Evolutionary conservation across 1,140 invertebrate genomes (phyloP).

Genomic region (Conus betulinus): DNA sequence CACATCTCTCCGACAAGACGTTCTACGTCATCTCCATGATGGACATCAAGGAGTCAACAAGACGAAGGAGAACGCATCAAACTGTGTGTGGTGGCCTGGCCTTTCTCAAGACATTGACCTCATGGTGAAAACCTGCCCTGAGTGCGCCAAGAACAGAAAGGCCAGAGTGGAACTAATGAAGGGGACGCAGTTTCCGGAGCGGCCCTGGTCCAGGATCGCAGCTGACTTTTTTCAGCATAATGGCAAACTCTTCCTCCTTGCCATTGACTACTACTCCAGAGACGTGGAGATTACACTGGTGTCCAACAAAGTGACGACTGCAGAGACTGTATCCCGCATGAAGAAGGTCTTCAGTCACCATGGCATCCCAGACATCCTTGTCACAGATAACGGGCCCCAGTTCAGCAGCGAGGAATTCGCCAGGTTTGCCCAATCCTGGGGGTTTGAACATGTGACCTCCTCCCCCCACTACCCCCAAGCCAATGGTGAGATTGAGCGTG

Average conservation of each 20-base stretch:
- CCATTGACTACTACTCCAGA: too few species aligned
- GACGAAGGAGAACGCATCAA: slow-evolving; percentile 2
- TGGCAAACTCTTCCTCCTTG: too few species aligned
- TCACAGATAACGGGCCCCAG: too few species aligned
- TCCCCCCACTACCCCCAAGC: neutral
- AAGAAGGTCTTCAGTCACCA: too few species aligned
- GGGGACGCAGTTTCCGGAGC: slow-evolving; percentile 31
- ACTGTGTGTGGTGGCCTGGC: slow-evolving; percentile 32
- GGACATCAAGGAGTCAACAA: slow-evolving; percentile 43
- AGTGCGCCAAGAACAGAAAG: slow-evolving; percentile 34
- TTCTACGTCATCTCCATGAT: slow-evolving; percentile 35
- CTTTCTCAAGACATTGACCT: slow-evolving; percentile 25
- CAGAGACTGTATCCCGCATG: too few species aligned
- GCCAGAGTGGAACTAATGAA: slow-evolving; percentile 38
- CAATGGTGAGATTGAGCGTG: too few species aligned
- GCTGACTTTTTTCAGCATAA: slow-evolving; percentile 38
- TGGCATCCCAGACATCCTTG: too few species aligned
- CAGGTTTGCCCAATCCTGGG: neutral
- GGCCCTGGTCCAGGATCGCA: slow-evolving; percentile 40
- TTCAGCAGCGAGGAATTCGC: neutral
- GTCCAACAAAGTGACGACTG: too few species aligned
- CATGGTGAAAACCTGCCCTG: slow-evolving; percentile 34
- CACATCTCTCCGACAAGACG: neutral
- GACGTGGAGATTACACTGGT: too few species aligned
- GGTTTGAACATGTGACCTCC: neutral